A percentile compares a stretch with the other conserved stretches of the same genome.
Conservation (phyloP, 2,888 invertebrate genomes). For the Flabesymbios commensalis region DNA sequence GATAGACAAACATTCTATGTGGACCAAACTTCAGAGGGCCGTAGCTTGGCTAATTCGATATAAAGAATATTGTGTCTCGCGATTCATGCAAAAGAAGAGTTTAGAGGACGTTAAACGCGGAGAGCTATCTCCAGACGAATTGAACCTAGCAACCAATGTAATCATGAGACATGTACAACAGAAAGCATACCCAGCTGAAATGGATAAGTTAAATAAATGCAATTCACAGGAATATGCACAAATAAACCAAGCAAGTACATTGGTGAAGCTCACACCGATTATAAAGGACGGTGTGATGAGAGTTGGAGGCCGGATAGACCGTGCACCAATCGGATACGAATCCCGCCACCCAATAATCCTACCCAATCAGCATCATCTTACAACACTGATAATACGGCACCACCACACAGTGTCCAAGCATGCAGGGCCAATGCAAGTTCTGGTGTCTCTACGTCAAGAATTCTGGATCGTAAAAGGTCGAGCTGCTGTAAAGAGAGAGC, state of each 20-base stretch:
- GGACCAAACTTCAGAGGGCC: neutral
- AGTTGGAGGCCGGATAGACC: slow-evolving; percentile 7
- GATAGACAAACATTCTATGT: neutral
- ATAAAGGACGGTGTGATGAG: too few relatives aligned
- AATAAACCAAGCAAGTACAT: too few relatives aligned
- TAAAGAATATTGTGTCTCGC: neutral
- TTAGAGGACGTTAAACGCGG: neutral
- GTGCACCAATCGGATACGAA: neutral
- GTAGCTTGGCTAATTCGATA: slow-evolving; percentile 4
- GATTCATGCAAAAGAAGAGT: neutral
- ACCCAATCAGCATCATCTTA: slow-evolving; percentile 4
- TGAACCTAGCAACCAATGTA: neutral
- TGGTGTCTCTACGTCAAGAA: too few relatives aligned
- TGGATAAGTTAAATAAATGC: too few relatives aligned
- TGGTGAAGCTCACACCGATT: too few relatives aligned
- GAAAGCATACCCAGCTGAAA: neutral
- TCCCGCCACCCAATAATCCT: slow-evolving; percentile 4
- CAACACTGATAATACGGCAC: slow-evolving; percentile 13
- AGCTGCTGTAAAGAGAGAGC: neutral
- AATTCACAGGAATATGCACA: too few relatives aligned
- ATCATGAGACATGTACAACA: neutral
- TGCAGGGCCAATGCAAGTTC: too few relatives aligned
- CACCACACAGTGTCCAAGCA: too few relatives aligned
- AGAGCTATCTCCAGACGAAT: neutral
- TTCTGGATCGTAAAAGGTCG: neutral